Base-by-base conservation (phyloP, 30 jellyfish, hydroid and myxozoan genomes). In the Aurelia aurita region DNA sequence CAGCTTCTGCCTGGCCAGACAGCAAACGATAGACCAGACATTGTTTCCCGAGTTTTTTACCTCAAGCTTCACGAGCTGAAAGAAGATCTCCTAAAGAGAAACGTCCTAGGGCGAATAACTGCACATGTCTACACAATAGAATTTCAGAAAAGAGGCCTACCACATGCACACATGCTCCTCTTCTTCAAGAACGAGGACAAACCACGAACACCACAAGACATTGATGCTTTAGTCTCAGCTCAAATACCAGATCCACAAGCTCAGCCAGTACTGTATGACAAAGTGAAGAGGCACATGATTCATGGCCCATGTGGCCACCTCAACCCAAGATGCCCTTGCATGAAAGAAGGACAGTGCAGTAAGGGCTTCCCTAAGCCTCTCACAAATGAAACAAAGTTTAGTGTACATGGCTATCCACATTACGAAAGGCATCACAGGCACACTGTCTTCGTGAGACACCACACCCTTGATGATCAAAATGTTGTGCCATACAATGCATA, bases 371-470 rank as follows among this genome's bases (percentile, higher is more conserved):
- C 47, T 2, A 35, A 35, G 47, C 47, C 47, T n/a, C n/a, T n/a
- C n/a, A n/a, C n/a, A n/a, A 10, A 14, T 3, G 28, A 55, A 19
- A 80, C 79, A 21, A 39, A 66, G 16, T 59, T 7, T 64, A 13
- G 34, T 34, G 90, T 77, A 5, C 46, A 81, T 51, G 92, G 96
- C n/a, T 90, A 63, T 68, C 97, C 97, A 35, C 74, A 16, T 29
- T 90, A 86, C 49, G 55, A 77, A 16, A 34, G 89, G 7, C 90
- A 77, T 5, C 67, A 85, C 43, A 65, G 72, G 55, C 84, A 8
- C 28, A 31, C 55, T 25, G 21, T 60, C 39, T 12, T 19, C 7
- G 57, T 58, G 13, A 22, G 66, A 3, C 16, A 14, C 12, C 66
- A 55, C 26, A 14, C 5, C 12, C 25, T 55, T 23, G 12, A 22